Conservation (phyloP, 1,140 invertebrate genomes). For the Lepeophtheirus salmonis region DNA sequence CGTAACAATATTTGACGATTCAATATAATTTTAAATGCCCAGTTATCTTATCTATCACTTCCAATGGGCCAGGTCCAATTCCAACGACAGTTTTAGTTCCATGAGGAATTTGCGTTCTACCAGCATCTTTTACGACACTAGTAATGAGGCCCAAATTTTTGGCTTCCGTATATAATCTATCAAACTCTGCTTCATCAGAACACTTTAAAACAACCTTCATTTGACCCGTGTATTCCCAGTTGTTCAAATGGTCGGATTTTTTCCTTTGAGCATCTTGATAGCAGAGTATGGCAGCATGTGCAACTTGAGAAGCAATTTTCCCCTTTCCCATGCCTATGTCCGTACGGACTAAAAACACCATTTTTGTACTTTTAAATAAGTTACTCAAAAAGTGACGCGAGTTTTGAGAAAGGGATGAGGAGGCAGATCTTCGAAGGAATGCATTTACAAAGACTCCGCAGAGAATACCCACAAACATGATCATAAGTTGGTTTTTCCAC, state of each 20-base stretch:
- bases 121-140: conserved; percentile 34
- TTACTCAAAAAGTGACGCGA: too few relatives aligned
- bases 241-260: conserved; percentile 25
- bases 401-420: background rate
- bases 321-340: conserved; percentile 40
- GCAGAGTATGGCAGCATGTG: conserved; percentile 32
- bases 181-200: conserved; percentile 7
- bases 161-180: conserved; percentile 26
- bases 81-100: conserved; percentile 35
- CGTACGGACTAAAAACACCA: conserved; percentile 34
- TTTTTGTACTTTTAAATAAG: conserved; percentile 26
- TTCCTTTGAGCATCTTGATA: conserved; percentile 26
- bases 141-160: conserved; percentile 27
- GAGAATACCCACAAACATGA: background rate
- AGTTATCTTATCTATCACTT: conserved; percentile 22
- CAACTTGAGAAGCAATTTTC: conserved; percentile 30
- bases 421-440: background rate
- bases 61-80: conserved; percentile 30
- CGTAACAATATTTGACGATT: too few relatives aligned
- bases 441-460: background rate
- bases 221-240: conserved; percentile 33
- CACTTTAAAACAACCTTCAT: conserved; percentile 25
- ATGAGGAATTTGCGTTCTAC: conserved; percentile 31
- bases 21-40: conserved; percentile 24
- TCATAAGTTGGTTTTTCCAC: background rate